Percentiles rank a stretch among this genome's conserved stretches.
Conservation (phyloP, 2,888 invertebrate genomes). For the Andrena chrysosceles region DNA sequence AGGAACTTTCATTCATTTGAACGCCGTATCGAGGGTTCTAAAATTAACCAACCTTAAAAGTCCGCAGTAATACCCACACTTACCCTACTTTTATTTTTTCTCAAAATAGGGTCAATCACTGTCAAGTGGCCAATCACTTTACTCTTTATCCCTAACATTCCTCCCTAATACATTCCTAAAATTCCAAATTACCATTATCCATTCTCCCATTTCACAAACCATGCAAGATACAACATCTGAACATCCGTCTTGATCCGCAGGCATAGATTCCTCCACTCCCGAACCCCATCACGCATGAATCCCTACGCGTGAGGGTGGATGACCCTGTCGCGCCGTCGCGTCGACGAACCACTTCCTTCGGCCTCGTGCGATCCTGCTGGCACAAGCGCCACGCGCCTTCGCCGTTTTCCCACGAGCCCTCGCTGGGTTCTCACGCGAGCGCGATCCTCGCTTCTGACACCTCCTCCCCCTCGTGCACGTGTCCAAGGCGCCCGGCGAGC, state of each 20-base stretch:
- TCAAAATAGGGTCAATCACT: no score
- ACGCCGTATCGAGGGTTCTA: no score
- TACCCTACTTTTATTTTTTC: neutral
- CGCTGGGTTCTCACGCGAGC: conserved; percentile 82
- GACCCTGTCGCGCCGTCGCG: neutral
- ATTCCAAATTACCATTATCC: neutral
- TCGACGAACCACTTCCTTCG: conserved; percentile 24
- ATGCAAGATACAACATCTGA: no score
- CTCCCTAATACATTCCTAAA: neutral
- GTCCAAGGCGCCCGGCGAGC: conserved; percentile 16
- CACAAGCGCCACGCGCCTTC: conserved; percentile 83
- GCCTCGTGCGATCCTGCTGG: conserved; percentile 79
- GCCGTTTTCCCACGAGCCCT: conserved; percentile 84
- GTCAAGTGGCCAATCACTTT: no score
- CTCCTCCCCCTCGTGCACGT: conserved; percentile 51
- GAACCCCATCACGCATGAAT: neutral
- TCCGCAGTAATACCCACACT: no score
- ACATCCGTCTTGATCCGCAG: no score
- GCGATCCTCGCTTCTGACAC: conserved; percentile 42
- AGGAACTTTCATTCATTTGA: no score
- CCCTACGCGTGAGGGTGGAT: conserved; percentile 32
- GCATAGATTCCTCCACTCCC: no score
- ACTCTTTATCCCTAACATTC: neutral
- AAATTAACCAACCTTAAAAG: no score
- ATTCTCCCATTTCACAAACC: no score